Evolutionary conservation across 2,888 invertebrate species (phyloP).

Genomic region (Synanthedon tipuliformis): DNA sequence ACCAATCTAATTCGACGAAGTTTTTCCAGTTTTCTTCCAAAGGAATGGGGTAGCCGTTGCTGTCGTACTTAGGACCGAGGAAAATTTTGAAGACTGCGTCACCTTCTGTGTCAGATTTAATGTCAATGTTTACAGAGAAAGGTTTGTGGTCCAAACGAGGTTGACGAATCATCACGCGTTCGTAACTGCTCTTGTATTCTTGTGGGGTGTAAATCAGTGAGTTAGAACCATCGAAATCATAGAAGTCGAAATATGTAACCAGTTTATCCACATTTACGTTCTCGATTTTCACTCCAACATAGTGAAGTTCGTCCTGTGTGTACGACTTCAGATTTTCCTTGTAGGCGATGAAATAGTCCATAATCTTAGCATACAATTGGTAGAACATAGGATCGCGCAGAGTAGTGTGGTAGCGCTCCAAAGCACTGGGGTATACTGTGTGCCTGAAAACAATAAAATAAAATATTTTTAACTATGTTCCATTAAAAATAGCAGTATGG

Average conservation of each 20-base stretch:
- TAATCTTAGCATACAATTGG: constrained; percentile 64
- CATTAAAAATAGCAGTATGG: not conserved
- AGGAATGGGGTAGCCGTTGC: constrained; percentile 50
- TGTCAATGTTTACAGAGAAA: constrained; percentile 53
- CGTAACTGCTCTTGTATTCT: constrained; percentile 28
- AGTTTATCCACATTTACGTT: constrained; percentile 65
- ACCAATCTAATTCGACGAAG: constrained; percentile 22
- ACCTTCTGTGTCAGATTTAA: constrained; percentile 44
- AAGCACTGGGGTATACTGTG: constrained; percentile 35
- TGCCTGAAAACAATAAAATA: constrained; percentile 5
- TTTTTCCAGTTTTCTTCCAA: constrained; percentile 12
- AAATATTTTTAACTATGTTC: constrained; percentile 6
- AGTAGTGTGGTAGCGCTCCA: constrained; percentile 65
- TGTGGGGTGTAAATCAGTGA: constrained; percentile 35
- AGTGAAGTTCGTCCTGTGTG: constrained; percentile 54
- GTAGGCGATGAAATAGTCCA: constrained; percentile 59
- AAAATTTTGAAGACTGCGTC: constrained; percentile 68
- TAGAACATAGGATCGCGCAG: constrained; percentile 75
- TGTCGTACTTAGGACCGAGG: constrained; percentile 72
- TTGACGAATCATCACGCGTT: constrained; percentile 43
- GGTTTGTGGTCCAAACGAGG: constrained; percentile 65
- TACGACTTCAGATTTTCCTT: constrained; percentile 63
- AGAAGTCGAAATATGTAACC: constrained; percentile 70
- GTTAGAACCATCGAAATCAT: constrained; percentile 40
- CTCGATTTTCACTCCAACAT: constrained; percentile 64